A percentile compares a stretch with the other conserved stretches of the same genome.
phyloP scores from a whole-genome alignment of 2,888 invertebrate species.

The Heliothis peltigera region DNA sequence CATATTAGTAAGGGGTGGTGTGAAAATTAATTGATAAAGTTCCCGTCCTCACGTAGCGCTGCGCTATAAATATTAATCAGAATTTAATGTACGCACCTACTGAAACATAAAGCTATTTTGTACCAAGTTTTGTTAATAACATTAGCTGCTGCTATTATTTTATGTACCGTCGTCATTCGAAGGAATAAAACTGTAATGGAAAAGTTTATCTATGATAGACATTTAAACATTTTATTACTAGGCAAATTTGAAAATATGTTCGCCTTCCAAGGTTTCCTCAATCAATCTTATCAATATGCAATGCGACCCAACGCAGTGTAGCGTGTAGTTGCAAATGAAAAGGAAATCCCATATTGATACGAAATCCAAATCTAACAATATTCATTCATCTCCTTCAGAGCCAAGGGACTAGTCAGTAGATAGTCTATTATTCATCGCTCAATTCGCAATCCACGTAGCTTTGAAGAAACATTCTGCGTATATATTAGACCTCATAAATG shows the following conservation, averaged over 20 bases:
- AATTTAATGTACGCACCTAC: constrained; percentile 60
- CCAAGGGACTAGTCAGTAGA: constrained; percentile 1
- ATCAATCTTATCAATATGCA: background rate
- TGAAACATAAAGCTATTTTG: constrained; percentile 49
- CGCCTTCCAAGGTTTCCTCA: background rate
- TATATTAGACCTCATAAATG: constrained; percentile 41
- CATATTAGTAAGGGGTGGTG: constrained; percentile 63
- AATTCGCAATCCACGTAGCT: constrained; percentile 10
- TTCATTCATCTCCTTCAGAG: constrained; percentile 1
- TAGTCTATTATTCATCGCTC: constrained; percentile 8
- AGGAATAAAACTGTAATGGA: background rate
- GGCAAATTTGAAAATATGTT: no score
- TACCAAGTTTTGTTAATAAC: constrained; percentile 26
- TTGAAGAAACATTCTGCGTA: constrained; percentile 14
- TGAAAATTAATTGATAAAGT: constrained; percentile 77
- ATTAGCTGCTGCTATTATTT: constrained; percentile 23
- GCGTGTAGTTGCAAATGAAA: background rate
- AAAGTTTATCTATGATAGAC: no score
- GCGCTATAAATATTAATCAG: constrained; percentile 72
- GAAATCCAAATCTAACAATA: background rate
- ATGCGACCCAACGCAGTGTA: background rate
- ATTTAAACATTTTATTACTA: no score
- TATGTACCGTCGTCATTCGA: background rate
- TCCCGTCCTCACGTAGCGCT: constrained; percentile 62
- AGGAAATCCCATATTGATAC: background rate